Conservation (phyloP, 1,140 invertebrate species). For the Neodiprion virginianus region DNA sequence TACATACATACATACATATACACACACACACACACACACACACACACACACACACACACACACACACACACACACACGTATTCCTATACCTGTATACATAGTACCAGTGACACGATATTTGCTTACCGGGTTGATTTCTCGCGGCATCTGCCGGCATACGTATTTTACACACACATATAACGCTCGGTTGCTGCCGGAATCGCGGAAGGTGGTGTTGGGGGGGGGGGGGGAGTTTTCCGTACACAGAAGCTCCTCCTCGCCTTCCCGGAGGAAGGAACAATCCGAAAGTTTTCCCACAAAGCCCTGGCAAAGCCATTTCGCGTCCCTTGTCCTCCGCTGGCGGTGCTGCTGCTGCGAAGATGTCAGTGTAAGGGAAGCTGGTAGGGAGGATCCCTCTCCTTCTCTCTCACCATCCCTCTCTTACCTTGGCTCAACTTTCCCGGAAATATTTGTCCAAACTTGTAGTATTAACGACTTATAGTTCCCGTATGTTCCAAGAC, state of each 20-base stretch:
- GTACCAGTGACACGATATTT: background rate
- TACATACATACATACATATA: background rate
- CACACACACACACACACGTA: too few species aligned
- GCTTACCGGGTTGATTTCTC: background rate
- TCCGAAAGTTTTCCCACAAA: background rate
- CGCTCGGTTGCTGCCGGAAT: too few species aligned
- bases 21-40: too few species aligned
- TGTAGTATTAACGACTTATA: constrained; percentile 2
- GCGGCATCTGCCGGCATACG: too few species aligned
- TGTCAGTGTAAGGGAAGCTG: too few species aligned
- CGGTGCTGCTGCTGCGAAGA: too few species aligned
- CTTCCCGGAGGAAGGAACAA: background rate
- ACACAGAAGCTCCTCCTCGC: background rate
- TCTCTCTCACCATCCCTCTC: background rate
- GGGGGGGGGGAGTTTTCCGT: too few species aligned
- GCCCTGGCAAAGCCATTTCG: background rate
- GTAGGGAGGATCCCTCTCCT: background rate
- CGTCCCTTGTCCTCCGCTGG: too few species aligned
- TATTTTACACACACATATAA: too few species aligned
- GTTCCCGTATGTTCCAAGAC: background rate
- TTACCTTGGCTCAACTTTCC: background rate
- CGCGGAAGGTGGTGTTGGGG: too few species aligned
- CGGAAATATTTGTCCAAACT: background rate
- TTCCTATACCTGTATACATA: too few species aligned
- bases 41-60: background rate